Conservation (phyloP, 2,113 vertebrate species). For the Alces alces region DNA sequence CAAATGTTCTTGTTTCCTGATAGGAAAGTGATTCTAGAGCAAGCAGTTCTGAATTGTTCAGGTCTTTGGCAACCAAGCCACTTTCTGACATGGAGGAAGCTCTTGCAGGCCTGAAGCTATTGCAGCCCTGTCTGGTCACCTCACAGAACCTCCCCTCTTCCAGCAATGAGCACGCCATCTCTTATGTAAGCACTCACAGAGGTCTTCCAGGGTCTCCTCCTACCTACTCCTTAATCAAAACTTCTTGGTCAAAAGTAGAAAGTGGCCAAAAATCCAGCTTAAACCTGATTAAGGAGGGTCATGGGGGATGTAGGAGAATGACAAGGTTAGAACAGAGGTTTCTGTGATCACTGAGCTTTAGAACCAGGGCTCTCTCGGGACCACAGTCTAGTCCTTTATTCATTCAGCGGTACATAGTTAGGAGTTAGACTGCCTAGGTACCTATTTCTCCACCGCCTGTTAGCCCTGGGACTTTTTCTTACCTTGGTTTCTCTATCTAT, state of each 20-base stretch:
- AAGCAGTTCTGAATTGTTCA: neutral
- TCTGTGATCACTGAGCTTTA: neutral
- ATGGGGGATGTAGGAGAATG: neutral
- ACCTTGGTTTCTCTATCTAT: neutral
- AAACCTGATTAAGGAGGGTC: neutral
- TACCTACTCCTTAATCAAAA: neutral
- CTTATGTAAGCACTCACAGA: neutral
- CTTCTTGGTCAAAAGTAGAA: neutral
- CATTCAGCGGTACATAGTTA: neutral
- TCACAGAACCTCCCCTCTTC: no score
- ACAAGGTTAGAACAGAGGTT: accelerated
- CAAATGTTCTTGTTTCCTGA: neutral
- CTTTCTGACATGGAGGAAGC: neutral
- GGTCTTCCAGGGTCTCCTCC: neutral
- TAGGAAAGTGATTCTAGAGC: neutral
- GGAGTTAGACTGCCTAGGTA: neutral
- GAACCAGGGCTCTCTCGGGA: neutral
- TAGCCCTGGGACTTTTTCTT: neutral
- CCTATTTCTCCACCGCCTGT: neutral
- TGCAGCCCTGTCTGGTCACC: neutral
- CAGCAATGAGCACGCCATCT: neutral
- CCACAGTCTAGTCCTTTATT: neutral
- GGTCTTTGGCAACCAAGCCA: neutral
- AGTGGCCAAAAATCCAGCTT: neutral
- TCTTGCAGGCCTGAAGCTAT: accelerated